Conservation (phyloP, 2,113 vertebrate species). For the Phylloscopus trochilus region DNA sequence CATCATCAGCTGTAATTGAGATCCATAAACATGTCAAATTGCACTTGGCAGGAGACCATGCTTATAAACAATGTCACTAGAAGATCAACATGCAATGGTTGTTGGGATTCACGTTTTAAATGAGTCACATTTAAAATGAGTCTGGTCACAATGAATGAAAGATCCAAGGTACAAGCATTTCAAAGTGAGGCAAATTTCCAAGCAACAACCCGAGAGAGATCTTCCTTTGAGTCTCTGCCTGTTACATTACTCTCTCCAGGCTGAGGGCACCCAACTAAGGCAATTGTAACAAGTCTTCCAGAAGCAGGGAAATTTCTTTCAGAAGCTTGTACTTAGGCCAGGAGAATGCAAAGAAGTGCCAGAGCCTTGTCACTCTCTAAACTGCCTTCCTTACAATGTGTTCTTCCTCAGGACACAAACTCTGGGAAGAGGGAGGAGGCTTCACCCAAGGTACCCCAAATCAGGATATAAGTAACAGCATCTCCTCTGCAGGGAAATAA, state of each 20-base stretch:
- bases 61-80: not conserved
- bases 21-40: conserved; percentile 22
- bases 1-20: conserved; percentile 58
- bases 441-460: not conserved
- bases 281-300: not conserved
- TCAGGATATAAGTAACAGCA: not conserved
- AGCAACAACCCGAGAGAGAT: not conserved
- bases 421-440: not conserved
- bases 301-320: not conserved
- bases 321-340: not conserved
- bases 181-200: not conserved
- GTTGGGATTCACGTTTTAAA: not conserved
- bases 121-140: not conserved
- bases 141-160: not conserved
- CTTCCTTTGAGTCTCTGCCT: not conserved
- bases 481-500: not conserved
- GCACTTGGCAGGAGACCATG: not conserved
- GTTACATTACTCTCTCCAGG: not conserved
- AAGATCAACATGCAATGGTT: not conserved
- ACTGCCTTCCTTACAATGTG: not conserved
- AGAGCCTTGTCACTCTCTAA: not conserved
- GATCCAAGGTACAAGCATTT: not conserved
- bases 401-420: not conserved
- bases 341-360: not conserved
- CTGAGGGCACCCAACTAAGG: not conserved